Evolutionary conservation across 2,888 invertebrate species (phyloP).

Genomic region (Calameuta filiformis): DNA sequence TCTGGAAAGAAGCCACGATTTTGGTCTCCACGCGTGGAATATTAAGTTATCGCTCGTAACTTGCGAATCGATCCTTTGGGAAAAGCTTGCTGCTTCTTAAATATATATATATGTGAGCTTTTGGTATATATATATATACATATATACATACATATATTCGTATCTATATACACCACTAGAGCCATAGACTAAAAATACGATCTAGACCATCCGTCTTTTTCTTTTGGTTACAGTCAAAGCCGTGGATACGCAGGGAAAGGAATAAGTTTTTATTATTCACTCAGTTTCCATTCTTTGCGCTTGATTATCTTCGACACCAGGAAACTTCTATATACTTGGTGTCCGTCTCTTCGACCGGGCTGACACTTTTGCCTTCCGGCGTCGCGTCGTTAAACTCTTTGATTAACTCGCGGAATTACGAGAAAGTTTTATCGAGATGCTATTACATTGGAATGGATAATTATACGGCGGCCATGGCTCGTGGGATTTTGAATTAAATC

Average conservation of each 20-base stretch:
- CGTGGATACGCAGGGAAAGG: not conserved
- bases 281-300: not conserved
- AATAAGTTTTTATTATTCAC: not conserved
- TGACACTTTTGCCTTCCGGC: not conserved
- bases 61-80: not conserved
- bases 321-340: not conserved
- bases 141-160: no score
- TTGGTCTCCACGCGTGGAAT: not conserved
- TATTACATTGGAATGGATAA: not conserved
- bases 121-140: no score
- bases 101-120: no score
- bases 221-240: not conserved
- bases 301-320: not conserved
- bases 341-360: not conserved
- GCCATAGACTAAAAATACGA: not conserved
- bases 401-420: not conserved
- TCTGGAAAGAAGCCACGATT: not conserved
- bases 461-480: not conserved
- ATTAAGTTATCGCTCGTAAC: not conserved
- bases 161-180: not conserved
- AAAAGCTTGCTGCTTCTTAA: not conserved
- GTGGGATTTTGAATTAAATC: not conserved
- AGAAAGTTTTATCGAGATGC: not conserved
- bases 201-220: not conserved
- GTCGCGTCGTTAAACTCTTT: not conserved